Evolutionary conservation across 1,140 invertebrate species (phyloP), one percentile per base, ranked within the genome.

Genomic region (Listronotus bonariensis): DNA sequence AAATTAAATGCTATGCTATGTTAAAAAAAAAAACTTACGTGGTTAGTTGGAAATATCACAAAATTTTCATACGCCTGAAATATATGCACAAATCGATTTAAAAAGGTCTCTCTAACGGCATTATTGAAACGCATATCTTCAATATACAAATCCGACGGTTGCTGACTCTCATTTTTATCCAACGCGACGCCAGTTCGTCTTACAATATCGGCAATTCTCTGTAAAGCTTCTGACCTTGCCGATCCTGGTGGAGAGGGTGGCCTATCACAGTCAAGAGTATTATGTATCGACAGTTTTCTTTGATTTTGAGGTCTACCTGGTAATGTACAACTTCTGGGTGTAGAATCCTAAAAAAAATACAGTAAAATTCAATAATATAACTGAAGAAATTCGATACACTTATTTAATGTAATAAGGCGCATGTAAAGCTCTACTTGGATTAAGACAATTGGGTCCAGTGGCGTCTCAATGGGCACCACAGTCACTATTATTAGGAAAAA

Each of bases 31-130:
- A 26, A 26, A 69, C 68, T 72, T 76, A 91, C 89, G 84, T 93
- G 90, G 81, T 90, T 91, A 1, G 64, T 59, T 9, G 93, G 93
- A 75, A 92, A 89, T 72, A 99, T 96, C 52, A 99, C 92, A 82
- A 98, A 99, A 79, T 95, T 90, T 71, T 99, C 97, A 74, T 98
- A 99, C 62, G 90, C 89, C 57, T 91, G 88, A 80, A 99, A 98
- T 80, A 99, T 92, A 74, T 97, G 92, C 58, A 96, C 92, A 80
- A 99, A 98, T 78, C 95, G 87, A 80, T 98, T 97, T 6, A 99
- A 84, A 80, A 99, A 98, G 41, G 96, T 91, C 81, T 99, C 95
- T 49, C 97, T 85, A 32, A 99, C 83, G 6, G 91, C 89, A 77
- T 91, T 92, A 80, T 99, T 99, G 72, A 99, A 92, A 64, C 90